Percentiles rank a stretch among this genome's conserved stretches.
Conservation (phyloP, 2,888 invertebrate species). For the Yponomeuta malinellus region DNA sequence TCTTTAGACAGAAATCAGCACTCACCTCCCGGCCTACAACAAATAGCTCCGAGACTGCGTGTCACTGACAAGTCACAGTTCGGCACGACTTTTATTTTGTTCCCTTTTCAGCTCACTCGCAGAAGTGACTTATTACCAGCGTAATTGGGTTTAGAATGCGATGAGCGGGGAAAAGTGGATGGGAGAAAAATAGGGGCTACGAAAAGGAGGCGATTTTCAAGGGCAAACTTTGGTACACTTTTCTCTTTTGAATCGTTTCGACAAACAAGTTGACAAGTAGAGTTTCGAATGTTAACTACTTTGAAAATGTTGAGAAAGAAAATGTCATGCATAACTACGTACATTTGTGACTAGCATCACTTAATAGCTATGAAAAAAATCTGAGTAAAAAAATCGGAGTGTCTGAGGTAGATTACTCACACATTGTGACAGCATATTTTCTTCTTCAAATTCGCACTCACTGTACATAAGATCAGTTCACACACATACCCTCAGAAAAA, state of each 20-base stretch:
- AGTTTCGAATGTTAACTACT: not conserved
- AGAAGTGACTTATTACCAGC: not conserved
- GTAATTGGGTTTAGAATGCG: conserved; percentile 1
- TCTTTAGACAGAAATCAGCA: not conserved
- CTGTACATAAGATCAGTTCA: too few relatives aligned
- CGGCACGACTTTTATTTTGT: conserved; percentile 1
- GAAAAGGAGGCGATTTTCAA: not conserved
- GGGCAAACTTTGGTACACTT: not conserved
- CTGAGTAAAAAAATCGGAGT: too few relatives aligned
- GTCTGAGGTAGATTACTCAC: too few relatives aligned
- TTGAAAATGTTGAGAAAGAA: too few relatives aligned
- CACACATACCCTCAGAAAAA: too few relatives aligned
- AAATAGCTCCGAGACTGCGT: not conserved
- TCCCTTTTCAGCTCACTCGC: not conserved
- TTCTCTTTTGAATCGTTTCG: not conserved
- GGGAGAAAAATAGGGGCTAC: not conserved
- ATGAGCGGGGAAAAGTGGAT: not conserved
- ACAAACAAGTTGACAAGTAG: not conserved
- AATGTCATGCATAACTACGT: too few relatives aligned
- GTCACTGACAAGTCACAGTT: conserved; percentile 2
- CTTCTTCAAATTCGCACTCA: too few relatives aligned
- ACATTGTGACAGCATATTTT: too few relatives aligned
- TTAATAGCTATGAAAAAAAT: too few relatives aligned
- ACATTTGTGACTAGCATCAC: too few relatives aligned
- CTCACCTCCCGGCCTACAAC: not conserved